A percentile compares a stretch with the other conserved stretches of the same genome.
phyloP scores from a whole-genome alignment of 2,797 vertebrate species.

The Gallirallus australis region DNA sequence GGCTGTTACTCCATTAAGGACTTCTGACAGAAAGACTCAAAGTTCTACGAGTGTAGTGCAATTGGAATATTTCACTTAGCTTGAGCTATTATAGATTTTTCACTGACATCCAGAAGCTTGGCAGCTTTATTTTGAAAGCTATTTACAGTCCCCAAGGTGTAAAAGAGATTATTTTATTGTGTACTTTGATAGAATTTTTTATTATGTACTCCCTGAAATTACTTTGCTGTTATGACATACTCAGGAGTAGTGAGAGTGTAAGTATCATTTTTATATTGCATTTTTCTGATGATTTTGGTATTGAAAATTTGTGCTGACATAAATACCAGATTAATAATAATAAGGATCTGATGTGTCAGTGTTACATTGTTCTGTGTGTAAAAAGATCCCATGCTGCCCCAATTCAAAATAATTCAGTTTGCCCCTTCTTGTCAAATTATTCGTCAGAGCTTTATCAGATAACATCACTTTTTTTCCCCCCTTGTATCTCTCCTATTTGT shows the following conservation, averaged over 20 bases:
- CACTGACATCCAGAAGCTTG: neutral
- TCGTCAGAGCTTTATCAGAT: neutral
- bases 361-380: neutral
- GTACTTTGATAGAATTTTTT: neutral
- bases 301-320: neutral
- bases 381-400: neutral
- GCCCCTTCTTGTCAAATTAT: neutral
- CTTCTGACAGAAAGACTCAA: neutral
- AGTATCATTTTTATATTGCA: neutral
- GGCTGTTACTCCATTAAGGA: neutral
- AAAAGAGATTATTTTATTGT: slow-evolving; percentile 35
- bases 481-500: neutral
- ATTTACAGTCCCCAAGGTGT: neutral
- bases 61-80: neutral
- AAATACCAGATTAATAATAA: slow-evolving; percentile 1
- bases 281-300: neutral
- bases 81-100: neutral
- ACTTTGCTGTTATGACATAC: slow-evolving; percentile 2
- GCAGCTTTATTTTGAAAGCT: slow-evolving; percentile 22
- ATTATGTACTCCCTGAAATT: slow-evolving; percentile 17
- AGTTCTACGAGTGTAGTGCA: neutral
- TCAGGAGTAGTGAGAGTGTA: slow-evolving; percentile 28
- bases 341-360: neutral
- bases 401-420: neutral
- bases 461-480: neutral